Evolutionary conservation across 2,888 invertebrate species (phyloP).

Genomic region (Synanthedon tipuliformis): DNA sequence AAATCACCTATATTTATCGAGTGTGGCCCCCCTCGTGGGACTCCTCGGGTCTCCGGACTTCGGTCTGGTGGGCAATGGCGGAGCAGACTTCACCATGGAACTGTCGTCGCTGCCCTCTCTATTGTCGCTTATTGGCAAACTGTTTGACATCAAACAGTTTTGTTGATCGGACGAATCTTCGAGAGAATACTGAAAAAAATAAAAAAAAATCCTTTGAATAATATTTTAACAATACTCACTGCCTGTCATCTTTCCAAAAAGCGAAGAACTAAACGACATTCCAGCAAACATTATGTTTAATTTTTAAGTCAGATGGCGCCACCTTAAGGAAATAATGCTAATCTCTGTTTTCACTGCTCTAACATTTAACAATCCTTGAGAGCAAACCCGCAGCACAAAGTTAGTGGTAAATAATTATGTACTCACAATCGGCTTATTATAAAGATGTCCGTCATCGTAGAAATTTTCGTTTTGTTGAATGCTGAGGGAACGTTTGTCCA

Average conservation of each 20-base stretch:
- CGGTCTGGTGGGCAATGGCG: conserved; percentile 47
- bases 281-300: no score
- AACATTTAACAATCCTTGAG: neutral
- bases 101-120: conserved; percentile 31
- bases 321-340: no score
- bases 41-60: conserved; percentile 56
- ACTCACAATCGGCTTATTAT: conserved; percentile 78
- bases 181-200: conserved; percentile 34
- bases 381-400: neutral
- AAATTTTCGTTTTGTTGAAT: conserved; percentile 61
- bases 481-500: conserved; percentile 73
- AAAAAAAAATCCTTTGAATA: neutral
- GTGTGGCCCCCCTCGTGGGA: conserved; percentile 34
- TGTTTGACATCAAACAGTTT: conserved; percentile 45
- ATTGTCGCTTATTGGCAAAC: conserved; percentile 33
- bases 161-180: conserved; percentile 41
- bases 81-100: conserved; percentile 49
- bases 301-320: no score
- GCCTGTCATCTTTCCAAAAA: no score
- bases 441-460: conserved; percentile 76
- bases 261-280: no score
- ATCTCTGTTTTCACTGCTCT: no score
- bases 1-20: conserved; percentile 34
- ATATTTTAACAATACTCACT: no score
- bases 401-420: conserved; percentile 2